These are phyloP conservation scores for Chroicocephalus ridibundus DNA, from an alignment of 2,113 vertebrate species.

Conservation along the genomic window DNA sequence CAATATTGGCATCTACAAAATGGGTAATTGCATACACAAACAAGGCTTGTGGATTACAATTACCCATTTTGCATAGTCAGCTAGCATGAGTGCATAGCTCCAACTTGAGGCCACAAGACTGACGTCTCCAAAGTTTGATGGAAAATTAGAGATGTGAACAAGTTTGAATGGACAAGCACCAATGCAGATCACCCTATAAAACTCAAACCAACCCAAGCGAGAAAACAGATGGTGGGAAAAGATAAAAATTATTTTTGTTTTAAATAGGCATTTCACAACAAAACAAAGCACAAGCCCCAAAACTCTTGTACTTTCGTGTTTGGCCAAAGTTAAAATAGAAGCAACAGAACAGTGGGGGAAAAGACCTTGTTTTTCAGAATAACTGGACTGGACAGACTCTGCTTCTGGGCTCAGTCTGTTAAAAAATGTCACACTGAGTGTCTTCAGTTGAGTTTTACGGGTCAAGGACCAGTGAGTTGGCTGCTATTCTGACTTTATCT, in stretches of 20 bases:
- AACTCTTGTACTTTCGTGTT: not conserved
- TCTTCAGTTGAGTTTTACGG: not conserved
- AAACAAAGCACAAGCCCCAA: not conserved
- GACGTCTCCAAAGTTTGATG: not conserved
- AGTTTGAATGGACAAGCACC: not conserved
- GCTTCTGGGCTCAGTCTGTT: not conserved
- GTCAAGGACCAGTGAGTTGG: not conserved
- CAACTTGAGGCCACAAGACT: not conserved
- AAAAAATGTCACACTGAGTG: not conserved
- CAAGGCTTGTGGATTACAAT: not conserved
- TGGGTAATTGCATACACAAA: not conserved
- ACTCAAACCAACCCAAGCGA: not conserved
- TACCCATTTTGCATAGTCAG: not conserved
- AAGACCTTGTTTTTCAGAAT: not conserved
- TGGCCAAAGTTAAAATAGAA: not conserved
- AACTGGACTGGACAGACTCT: not conserved
- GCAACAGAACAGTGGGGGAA: not conserved
- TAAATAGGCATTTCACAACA: slow-evolving; percentile 21
- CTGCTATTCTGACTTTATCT: not conserved
- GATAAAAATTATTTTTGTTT: not conserved
- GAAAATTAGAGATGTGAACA: not conserved
- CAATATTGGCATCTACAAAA: not conserved
- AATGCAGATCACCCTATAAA: not conserved
- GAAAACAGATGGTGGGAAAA: slow-evolving; percentile 10
- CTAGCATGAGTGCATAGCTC: not conserved